Evolutionary conservation across 2,797 vertebrate genomes (phyloP).

Genomic region (Myotis findleyi): DNA sequence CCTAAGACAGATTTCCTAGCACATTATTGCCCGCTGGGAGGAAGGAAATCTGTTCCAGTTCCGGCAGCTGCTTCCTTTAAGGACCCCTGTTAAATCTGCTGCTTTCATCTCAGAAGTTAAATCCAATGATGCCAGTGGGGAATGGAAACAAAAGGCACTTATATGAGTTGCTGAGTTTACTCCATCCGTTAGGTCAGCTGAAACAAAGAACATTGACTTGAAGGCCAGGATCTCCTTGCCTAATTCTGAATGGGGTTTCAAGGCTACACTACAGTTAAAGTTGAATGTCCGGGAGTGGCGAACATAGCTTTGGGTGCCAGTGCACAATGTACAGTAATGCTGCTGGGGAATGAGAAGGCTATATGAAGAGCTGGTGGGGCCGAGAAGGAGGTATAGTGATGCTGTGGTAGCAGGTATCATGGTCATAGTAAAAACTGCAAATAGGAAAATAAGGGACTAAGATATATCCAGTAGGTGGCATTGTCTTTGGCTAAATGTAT

Average conservation of each 20-base stretch:
- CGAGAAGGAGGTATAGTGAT: not conserved
- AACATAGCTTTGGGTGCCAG: not conserved
- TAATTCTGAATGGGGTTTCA: not conserved
- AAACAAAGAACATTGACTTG: not conserved
- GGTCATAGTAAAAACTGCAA: not conserved
- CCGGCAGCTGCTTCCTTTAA: constrained; percentile 41
- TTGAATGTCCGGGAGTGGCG: not conserved
- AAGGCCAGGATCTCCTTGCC: not conserved
- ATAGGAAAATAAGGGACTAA: not conserved
- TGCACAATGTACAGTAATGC: too few species aligned
- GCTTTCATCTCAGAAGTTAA: constrained; percentile 54
- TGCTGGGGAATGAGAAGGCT: not conserved
- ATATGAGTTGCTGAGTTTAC: not conserved
- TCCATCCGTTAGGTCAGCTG: not conserved
- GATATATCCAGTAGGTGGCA: not conserved
- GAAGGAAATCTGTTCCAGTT: constrained; percentile 38
- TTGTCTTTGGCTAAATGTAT: not conserved
- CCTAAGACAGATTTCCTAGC: constrained; percentile 2
- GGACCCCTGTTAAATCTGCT: not conserved
- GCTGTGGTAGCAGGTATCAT: not conserved
- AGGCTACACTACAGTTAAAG: not conserved
- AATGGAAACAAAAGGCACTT: constrained; percentile 37
- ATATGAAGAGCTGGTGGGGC: not conserved
- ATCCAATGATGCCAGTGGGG: not conserved
- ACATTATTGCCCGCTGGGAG: not conserved